Conservation (phyloP, 2,113 vertebrate species). For the Prolemur simus region DNA sequence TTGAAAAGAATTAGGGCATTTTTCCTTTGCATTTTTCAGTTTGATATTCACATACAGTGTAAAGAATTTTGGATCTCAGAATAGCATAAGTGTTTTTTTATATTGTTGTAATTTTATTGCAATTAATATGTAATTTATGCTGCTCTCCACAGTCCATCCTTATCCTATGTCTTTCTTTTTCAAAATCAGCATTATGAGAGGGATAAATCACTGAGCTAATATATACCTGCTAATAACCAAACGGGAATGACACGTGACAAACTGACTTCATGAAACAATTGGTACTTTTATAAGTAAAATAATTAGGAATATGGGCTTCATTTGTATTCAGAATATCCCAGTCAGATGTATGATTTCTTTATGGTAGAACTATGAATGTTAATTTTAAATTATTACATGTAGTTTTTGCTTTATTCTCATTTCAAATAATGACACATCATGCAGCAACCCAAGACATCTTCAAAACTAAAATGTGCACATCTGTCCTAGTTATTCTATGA, state of each 20-base stretch:
- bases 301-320: background rate
- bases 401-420: conserved; percentile 37
- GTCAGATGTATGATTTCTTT: background rate
- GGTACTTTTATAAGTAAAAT: conserved; percentile 48
- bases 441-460: conserved; percentile 9
- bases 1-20: conserved; percentile 26
- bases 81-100: background rate
- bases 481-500: conserved; percentile 16
- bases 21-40: conserved; percentile 53
- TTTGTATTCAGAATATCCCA: conserved; percentile 45
- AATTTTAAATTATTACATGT: conserved; percentile 14
- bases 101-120: background rate
- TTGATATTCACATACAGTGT: conserved; percentile 24
- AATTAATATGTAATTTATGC: conserved; percentile 42
- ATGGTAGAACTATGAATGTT: conserved; percentile 4
- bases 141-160: background rate
- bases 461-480: conserved; percentile 19
- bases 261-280: background rate
- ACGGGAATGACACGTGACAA: background rate
- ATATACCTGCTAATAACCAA: background rate
- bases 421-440: conserved; percentile 22
- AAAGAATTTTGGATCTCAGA: conserved; percentile 3
- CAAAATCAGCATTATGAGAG: background rate
- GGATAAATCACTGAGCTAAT: background rate
- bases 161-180: background rate